Conservation (phyloP, 2,797 vertebrate genomes). For the Microhierax caerulescens region DNA sequence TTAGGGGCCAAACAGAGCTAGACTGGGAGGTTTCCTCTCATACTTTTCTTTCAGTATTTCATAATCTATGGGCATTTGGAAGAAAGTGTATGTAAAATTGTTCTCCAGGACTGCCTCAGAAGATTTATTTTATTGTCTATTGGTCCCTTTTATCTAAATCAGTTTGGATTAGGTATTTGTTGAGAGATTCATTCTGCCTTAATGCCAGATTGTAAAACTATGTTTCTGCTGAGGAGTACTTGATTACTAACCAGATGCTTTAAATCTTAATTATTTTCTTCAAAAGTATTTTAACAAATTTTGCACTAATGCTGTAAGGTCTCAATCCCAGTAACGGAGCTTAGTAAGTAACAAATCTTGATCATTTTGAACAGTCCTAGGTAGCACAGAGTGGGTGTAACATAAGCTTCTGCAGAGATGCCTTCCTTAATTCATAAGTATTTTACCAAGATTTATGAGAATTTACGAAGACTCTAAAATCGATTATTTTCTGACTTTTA, state of each 20-base stretch:
- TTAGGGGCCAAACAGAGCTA: not conserved
- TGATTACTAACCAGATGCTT: not conserved
- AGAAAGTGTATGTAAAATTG: not conserved
- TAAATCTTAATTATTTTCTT: not conserved
- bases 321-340: not conserved
- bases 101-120: not conserved
- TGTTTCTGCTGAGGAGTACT: not conserved
- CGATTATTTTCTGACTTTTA: not conserved
- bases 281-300: not conserved
- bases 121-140: not conserved
- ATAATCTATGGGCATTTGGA: not conserved
- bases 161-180: not conserved
- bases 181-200: not conserved
- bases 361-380: not conserved
- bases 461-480: not conserved
- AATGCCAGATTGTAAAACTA: not conserved
- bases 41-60: not conserved
- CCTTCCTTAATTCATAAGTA: not conserved
- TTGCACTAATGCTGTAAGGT: not conserved
- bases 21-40: not conserved
- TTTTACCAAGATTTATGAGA: not conserved
- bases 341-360: not conserved
- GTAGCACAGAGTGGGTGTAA: not conserved
- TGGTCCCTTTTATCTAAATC: not conserved
- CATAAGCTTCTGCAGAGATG: not conserved